phyloP scores from a whole-genome alignment of 2,888 invertebrate genomes.

The Melanostoma scalare region DNA sequence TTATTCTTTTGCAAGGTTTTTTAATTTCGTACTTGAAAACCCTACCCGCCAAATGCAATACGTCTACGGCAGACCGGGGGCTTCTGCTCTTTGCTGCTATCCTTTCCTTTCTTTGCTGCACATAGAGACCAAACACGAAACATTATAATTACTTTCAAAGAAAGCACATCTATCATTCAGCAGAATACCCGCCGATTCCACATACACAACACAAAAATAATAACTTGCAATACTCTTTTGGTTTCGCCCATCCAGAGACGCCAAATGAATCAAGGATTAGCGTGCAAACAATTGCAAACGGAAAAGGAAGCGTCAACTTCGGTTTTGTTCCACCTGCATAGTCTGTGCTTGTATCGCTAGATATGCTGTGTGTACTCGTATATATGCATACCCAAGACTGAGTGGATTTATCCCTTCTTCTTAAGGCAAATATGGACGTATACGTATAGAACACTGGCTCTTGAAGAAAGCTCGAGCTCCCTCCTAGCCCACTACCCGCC shows the following conservation, averaged over 20 bases:
- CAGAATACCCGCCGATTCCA: neutral
- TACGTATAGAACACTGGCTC: slow-evolving; percentile 39
- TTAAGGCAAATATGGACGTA: slow-evolving; percentile 36
- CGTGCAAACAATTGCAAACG: slow-evolving; percentile 46
- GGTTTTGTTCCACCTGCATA: slow-evolving; percentile 20
- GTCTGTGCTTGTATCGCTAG: slow-evolving; percentile 3
- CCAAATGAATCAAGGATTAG: slow-evolving; percentile 55
- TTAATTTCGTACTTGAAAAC: no score
- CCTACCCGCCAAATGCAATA: no score
- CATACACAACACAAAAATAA: neutral
- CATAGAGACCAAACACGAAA: slow-evolving; percentile 36
- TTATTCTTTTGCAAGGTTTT: no score
- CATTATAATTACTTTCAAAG: slow-evolving; percentile 60
- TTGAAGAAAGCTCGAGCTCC: slow-evolving; percentile 5
- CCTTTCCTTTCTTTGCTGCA: neutral
- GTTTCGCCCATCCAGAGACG: neutral
- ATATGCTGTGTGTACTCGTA: slow-evolving; percentile 6
- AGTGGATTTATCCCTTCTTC: slow-evolving; percentile 31
- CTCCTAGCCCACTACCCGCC: neutral
- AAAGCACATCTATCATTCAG: slow-evolving; percentile 55
- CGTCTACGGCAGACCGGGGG: no score
- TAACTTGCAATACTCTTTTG: slow-evolving; percentile 25
- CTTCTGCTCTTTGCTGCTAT: neutral
- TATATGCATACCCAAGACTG: slow-evolving; percentile 26
- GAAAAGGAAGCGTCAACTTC: slow-evolving; percentile 14